Evolutionary conservation across 2,113 vertebrate genomes (phyloP).

Genomic region (Strix aluco): DNA sequence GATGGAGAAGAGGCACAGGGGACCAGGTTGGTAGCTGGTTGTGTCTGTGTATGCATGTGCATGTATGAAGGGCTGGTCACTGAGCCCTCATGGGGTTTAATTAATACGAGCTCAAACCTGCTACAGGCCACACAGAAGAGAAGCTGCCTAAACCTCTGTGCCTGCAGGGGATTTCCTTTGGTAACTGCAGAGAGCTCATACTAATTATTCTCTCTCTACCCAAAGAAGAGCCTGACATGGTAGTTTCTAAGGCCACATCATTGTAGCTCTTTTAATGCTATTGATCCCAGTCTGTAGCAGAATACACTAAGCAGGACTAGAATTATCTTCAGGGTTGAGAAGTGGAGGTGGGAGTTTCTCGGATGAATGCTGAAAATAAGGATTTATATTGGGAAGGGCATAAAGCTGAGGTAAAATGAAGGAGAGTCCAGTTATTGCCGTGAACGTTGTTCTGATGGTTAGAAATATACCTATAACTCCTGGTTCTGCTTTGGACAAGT

Average conservation of each 20-base stretch:
- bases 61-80: not conserved
- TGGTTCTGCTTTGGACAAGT: not conserved
- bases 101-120: constrained; percentile 40
- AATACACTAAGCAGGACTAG: not conserved
- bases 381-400: not conserved
- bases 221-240: not conserved
- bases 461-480: not conserved
- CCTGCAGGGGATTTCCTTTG: constrained; percentile 52
- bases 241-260: constrained; percentile 12
- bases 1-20: constrained; percentile 97
- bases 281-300: not conserved
- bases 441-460: not conserved
- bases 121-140: constrained; percentile 31
- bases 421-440: not conserved
- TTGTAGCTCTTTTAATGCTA: constrained; percentile 24
- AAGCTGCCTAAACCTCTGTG: constrained; percentile 49
- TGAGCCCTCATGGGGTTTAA: constrained; percentile 41
- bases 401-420: not conserved
- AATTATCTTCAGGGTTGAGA: not conserved
- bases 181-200: constrained; percentile 34
- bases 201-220: constrained; percentile 25
- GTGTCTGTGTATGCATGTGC: not conserved
- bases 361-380: not conserved
- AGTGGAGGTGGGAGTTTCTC: not conserved
- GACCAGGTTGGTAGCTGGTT: constrained; percentile 80